phyloP scores from a whole-genome alignment of 2,888 invertebrate genomes.

The Sphecodes monilicornis region DNA sequence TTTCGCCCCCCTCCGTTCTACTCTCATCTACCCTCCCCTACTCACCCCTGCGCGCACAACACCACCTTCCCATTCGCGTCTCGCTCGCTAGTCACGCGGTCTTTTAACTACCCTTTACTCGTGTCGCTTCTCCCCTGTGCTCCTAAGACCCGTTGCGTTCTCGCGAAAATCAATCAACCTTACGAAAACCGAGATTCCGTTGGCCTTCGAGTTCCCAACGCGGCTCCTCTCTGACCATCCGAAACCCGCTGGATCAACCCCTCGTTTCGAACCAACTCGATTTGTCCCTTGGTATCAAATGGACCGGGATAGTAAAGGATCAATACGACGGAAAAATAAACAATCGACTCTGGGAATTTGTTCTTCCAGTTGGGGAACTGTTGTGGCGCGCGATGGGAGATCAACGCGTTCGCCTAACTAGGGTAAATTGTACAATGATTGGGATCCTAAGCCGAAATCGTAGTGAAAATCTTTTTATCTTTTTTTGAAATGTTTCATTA shows the following conservation, averaged over 20 bases:
- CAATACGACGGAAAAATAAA: neutral
- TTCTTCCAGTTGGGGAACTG: no score
- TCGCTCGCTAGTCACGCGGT: conserved; percentile 9
- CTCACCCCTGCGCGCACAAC: neutral
- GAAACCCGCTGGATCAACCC: neutral
- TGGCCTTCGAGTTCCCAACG: neutral
- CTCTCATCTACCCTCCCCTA: neutral
- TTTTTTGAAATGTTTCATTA: no score
- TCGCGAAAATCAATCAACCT: conserved; percentile 2
- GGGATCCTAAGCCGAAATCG: no score
- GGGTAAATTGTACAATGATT: no score
- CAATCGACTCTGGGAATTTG: neutral
- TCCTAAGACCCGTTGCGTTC: neutral
- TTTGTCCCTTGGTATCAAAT: neutral
- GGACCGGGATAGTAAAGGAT: neutral
- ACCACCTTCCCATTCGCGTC: conserved; percentile 1
- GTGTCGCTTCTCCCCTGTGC: neutral
- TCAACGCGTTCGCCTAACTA: no score
- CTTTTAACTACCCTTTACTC: conserved; percentile 15
- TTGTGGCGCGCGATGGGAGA: neutral
- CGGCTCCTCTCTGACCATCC: neutral
- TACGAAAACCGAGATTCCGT: neutral
- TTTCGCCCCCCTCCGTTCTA: neutral
- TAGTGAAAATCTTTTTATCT: no score
- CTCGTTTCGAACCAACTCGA: conserved; percentile 1